Evolutionary conservation across 2,888 invertebrate species (phyloP), one percentile per base, ranked within the genome.

Genomic region (Idaea straminata): DNA sequence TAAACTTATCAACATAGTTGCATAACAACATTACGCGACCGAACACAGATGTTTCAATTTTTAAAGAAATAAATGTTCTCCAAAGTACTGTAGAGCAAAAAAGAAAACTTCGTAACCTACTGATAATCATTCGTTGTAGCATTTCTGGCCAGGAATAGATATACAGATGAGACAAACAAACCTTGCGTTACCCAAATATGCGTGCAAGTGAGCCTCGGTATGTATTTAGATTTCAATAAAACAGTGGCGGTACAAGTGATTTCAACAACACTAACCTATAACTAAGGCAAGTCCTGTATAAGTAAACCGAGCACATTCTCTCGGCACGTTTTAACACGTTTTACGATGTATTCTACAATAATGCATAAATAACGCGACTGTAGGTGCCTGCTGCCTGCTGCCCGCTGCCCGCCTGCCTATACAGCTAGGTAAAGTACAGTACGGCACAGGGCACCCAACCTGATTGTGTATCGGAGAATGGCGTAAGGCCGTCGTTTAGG

Each of bases 321-420:
- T 47, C 47, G 10, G 47, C 47, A 47, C 47, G 47, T 47, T 47
- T 47, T 47, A 47, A 47, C 47, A 47, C 47, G 47, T 47, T 47
- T 47, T 47, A 47, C 47, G 47, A 47, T 47, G 47, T 47, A 47
- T 47, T 47, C 47, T 47, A 47, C 47, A 47, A 47, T 47, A 47
- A 47, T 47, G 47, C 10, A 47, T 47, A 47, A 47, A 47, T 47
- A 47, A 10, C 47, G 47, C 47, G 47, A 47, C 47, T 47, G 13
- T 10, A 47, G 47, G 13, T 47, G 13, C 13, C 47, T 47, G 4
- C 5, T 7, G 10, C n/a, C n/a, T n/a, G n/a, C n/a, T n/a, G n/a
- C n/a, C n/a, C n/a, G n/a, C n/a, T n/a, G n/a, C n/a, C n/a, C n/a
- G n/a, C n/a, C n/a, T n/a, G n/a, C n/a, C n/a, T n/a, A n/a, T n/a